phyloP scores from a whole-genome alignment of 2,888 invertebrate genomes.

The Andrena bicolor region DNA sequence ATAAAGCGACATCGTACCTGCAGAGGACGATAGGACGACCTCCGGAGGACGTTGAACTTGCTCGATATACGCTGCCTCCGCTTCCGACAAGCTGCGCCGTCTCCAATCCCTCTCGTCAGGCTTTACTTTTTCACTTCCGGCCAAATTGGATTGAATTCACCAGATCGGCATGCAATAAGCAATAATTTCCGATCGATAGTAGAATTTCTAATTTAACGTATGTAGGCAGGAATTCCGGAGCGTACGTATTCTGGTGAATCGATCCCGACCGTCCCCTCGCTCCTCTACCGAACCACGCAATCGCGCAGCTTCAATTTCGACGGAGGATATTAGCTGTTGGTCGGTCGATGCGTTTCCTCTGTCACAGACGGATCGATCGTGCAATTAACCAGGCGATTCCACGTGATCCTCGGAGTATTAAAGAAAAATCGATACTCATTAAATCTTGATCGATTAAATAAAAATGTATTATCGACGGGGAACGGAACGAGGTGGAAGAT shows the following conservation, averaged over 20 bases:
- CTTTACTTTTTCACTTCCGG: not conserved
- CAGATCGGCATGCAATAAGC: slow-evolving; percentile 3
- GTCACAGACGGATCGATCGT: slow-evolving; percentile 4
- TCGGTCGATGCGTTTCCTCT: slow-evolving; percentile 27
- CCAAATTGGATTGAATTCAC: not conserved
- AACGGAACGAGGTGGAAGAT: not conserved
- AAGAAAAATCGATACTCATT: too few species aligned
- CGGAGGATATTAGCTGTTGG: slow-evolving; percentile 15
- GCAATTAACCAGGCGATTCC: not conserved
- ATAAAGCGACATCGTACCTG: slow-evolving; percentile 58
- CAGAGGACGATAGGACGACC: not conserved
- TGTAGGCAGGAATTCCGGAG: slow-evolving; percentile 28
- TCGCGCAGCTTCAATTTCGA: slow-evolving; percentile 35
- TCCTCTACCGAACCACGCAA: not conserved
- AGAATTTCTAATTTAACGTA: slow-evolving; percentile 62
- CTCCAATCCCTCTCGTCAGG: not conserved
- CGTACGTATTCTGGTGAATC: slow-evolving; percentile 40
- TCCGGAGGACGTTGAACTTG: slow-evolving; percentile 56
- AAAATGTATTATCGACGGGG: not conserved
- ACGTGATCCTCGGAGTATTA: not conserved
- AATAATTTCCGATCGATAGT: slow-evolving; percentile 60
- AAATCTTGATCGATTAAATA: not conserved
- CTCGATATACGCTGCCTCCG: not conserved
- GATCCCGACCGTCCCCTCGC: not conserved
- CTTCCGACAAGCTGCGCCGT: not conserved